Conservation (phyloP, 2,113 vertebrate species). For the Catagonus wagneri region DNA sequence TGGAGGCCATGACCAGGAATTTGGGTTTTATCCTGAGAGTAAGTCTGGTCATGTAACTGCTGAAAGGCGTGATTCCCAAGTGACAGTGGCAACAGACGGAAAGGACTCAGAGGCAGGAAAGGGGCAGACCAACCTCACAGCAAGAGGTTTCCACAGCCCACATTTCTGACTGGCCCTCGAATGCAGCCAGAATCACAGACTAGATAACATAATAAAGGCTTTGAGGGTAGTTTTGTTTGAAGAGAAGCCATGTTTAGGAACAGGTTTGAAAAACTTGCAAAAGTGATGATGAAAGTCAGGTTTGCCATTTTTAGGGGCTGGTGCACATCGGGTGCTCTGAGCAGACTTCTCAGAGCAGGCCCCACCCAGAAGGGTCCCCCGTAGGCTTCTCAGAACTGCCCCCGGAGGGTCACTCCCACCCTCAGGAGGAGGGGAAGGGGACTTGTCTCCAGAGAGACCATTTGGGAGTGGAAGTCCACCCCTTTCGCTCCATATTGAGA, state of each 20-base stretch:
- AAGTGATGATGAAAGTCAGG: background rate
- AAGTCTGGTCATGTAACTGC: background rate
- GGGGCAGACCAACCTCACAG: background rate
- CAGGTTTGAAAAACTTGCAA: background rate
- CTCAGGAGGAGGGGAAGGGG: background rate
- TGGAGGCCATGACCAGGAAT: background rate
- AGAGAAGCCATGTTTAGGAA: background rate
- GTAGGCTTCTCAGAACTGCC: background rate
- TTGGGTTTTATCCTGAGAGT: slow-evolving; percentile 26
- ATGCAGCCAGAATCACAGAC: slow-evolving; percentile 9
- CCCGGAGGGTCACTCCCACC: background rate
- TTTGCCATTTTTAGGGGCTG: background rate
- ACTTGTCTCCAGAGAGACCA: background rate
- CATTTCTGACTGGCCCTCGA: background rate
- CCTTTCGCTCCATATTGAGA: background rate
- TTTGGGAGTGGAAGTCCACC: background rate
- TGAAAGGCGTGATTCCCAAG: background rate
- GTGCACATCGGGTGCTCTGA: background rate
- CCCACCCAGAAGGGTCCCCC: too few species aligned
- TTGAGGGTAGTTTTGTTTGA: slow-evolving; percentile 44
- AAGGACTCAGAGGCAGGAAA: background rate
- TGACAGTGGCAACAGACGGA: background rate
- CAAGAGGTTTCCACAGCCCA: background rate
- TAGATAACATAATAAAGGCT: background rate
- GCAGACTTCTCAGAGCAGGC: background rate